Evolutionary conservation across 2,113 vertebrate genomes (phyloP), one percentile per base, ranked within the genome.

Genomic region (Corythoichthys haematopterus): DNA sequence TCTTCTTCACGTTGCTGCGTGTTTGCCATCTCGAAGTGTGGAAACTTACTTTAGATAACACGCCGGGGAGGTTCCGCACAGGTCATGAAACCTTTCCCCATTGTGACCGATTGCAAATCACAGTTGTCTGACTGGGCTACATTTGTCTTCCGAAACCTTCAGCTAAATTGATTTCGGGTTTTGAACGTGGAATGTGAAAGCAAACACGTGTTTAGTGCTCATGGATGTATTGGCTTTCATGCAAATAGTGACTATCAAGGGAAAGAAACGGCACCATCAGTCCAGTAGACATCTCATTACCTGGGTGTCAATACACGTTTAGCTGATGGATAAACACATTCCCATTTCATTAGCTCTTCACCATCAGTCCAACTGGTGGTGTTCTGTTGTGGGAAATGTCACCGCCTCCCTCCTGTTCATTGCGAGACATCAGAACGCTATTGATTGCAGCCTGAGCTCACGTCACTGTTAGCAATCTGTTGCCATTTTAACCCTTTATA

Each of bases 261-360:
- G 82, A 20, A 72, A 68, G 70, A 79, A 78, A 68, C 46, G 1
- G 69, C 68, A 75, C 76, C 82, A 86, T 90, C 87, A 87, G 82
- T 85, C 78, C 85, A 14, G 69, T 80, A 76, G 86, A 88, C 79
- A 78, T 84, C 78, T 85, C 87, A 87, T 88, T 88, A 90, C 82
- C 82, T 73, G 74, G 52, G 74, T 78, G 86, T 90, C 87, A 80
- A 85, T 87, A 88, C 74, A 66, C 51, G 86, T 79, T 83, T 71
- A 69, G 78, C 71, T 83, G 82, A 87, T 83, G 82, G 81, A 82
- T 84, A 85, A 87, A 84, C 84, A 43, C 67, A 65, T 51, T 52
- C 40, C 50, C 35, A 33, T 66, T 80, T 80, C 61, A 80, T 88
- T 84, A 67, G 65, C 72, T 68, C 3, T 16, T 57, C 33, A 51